phyloP scores from a whole-genome alignment of 2,113 vertebrate genomes.

The Bufo gargarizans region DNA sequence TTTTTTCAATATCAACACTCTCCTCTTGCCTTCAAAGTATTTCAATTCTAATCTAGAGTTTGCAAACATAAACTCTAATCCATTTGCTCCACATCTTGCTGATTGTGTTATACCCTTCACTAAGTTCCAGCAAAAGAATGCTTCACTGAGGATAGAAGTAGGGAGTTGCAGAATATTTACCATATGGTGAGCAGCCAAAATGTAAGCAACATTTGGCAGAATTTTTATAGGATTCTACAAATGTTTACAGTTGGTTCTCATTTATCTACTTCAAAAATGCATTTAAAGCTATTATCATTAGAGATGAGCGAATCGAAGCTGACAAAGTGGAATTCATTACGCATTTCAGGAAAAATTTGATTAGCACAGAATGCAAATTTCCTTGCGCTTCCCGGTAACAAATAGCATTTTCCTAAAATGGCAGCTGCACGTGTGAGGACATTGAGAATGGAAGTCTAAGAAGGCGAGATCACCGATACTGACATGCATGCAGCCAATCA shows the following conservation, averaged over 20 bases:
- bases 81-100: conserved; percentile 28
- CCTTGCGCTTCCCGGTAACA: too few relatives aligned
- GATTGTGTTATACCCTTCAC: conserved; percentile 1
- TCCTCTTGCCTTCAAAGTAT: conserved; percentile 44
- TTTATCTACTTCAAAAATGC: not conserved
- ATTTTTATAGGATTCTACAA: not conserved
- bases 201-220: not conserved
- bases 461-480: too few relatives aligned
- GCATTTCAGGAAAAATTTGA: too few relatives aligned
- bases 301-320: too few relatives aligned
- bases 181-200: conserved; percentile 4
- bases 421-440: too few relatives aligned
- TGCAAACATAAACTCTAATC: conserved; percentile 48
- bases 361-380: too few relatives aligned
- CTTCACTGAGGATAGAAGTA: not conserved
- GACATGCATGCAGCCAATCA: too few relatives aligned
- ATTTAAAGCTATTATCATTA: not conserved
- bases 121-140: conserved; percentile 12
- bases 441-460: too few relatives aligned
- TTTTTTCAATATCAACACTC: conserved; percentile 42
- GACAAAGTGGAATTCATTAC: too few relatives aligned
- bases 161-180: not conserved
- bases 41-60: conserved; percentile 46
- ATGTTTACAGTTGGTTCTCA: not conserved
- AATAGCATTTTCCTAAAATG: too few relatives aligned